Base-by-base conservation (phyloP, 2,888 invertebrate species). In the Lacanobia wlatinum region DNA sequence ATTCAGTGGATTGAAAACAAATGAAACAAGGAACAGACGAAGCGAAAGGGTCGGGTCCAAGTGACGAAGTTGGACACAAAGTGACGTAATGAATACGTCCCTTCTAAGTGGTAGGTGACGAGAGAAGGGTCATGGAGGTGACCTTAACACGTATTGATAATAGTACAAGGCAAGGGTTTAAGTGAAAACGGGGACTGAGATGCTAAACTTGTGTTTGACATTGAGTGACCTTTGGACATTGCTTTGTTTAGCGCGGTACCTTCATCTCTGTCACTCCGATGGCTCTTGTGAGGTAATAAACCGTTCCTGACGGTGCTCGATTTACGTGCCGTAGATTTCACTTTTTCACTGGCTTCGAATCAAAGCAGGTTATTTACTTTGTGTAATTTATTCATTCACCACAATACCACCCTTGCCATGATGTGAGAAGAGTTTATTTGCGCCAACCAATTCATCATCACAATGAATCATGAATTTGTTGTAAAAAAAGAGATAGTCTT, bases 11-110 rank as follows among this genome's bases (percentile, higher is more conserved):
- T 72, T 73, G 63, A 50, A 67, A 79, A 73, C 56, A 70, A 83
- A 21, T 72, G 66, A 77, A 56, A 75, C 70, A 72, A 73, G 67
- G 71, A 79, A 84, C 78, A 77, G 74, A 68, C 77, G 70, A 76
- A 76, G 55, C 69, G 72, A 78, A 84, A 85, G 82, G 84, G 80
- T 85, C 61, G 70, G 62, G 58, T 34, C 58, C 43, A 67, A 73
- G 60, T 70, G 58, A 34, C 61, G 38, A 71, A 73, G 60, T 70
- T 46, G 71, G 81, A 84, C 71, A 73, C 76, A 83, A 77, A 82
- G 76, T 80, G 82, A 80, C 78, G 76, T 86, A 86, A 85, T 86
- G 82, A 85, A 85, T 85, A 80, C 74, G 70, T 77, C 82, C 84
- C 69, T 70, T 56, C 70, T 86, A 86, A 85, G 82, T 85, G 80